Evolutionary conservation across 1,140 invertebrate species (phyloP), one percentile per base, ranked within the genome.

Genomic region (Drosophila setifemur): DNA sequence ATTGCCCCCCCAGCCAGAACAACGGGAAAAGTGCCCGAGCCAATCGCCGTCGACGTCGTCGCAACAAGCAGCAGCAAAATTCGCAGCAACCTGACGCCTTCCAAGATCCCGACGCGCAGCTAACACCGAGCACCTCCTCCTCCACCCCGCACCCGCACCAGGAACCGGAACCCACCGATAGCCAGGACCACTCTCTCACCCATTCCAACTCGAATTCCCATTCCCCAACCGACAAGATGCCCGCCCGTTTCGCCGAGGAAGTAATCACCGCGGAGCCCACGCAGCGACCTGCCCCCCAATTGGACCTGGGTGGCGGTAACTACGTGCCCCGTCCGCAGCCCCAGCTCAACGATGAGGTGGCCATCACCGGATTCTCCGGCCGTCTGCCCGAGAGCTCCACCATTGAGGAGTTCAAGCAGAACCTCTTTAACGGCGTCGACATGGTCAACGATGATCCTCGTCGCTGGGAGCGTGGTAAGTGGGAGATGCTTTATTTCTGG

Each of bases 291-390:
- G 79, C 74, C 66, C 72, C 83, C 70, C 81, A 86, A 86, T 87
- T 78, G 70, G 87, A 89, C 77, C 73, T 88, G 69, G 75, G 74
- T 53, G 82, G 82, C 45, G 69, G 87, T 37, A 73, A 75, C 71
- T 89, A 81, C 57, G 61, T 54, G 43, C 63, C 73, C 2, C 73
- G 68, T 16, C 19, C 6, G 42, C 66, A 79, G 44, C 60, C 81
- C 31, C 26, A 63, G 26, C 37, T 89, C 14, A 74, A 92, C 19
- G 95, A 97, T 48, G 96, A 97, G 39, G 93, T 98, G 60, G 96
- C 97, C 39, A 95, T 98, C 63, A 94, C 94, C 45, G 98, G 98
- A 28, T 93, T 98, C 76, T 97, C 97, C 28, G 97, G 97, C 49
- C 94, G 97, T 71, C 92, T 98, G 57, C 97, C 98, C 0, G 96